Base-by-base conservation (phyloP, 2,888 invertebrate species). In the Taenaris catops region DNA sequence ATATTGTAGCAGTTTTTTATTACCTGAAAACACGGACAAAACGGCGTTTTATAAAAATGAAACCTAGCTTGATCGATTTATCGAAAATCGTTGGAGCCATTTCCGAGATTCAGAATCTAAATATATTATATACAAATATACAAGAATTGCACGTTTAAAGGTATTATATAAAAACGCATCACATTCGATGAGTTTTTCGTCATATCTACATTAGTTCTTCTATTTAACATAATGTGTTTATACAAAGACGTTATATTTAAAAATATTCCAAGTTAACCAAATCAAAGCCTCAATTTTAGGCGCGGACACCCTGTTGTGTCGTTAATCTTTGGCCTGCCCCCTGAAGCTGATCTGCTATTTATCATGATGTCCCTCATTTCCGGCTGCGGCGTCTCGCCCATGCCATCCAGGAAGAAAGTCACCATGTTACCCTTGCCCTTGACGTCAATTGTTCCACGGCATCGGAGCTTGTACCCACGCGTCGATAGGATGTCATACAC, bases 381-480 rank as follows among this genome's bases (percentile, higher is more conserved):
- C 0, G 55, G 52, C 1, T 48, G 36, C 2, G 46, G 32, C 2
- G 58, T 54, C 14, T 67, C 64, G 1, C 79, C 79, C 5, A 72
- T 32, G 2, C 89, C 91, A 4, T 91, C 89, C 31, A 96, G 86
- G 70, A 96, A 96, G 78, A 93, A 97, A 0, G 97, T 97, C 45
- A 95, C 90, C 97, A 97, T 97, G 49, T 95, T 93, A 8, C 97
- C 97, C 73, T 97, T 97, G 35, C 97, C 97, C 75, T 97, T 98
- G 6, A 98, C 97, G 58, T 94, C 92, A 32, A 98, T 93, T 42
- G 91, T 91, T 8, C 97, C 98, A 2, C 98, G 91, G 71, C 96
- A 96, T 12, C 91, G 91, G 21, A 97, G 86, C 19, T 91, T 90
- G 78, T 94, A 97, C 20, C 96, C 96, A 38, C 93, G 92, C 7